Base-by-base conservation (phyloP, 2,113 vertebrate genomes). In the Zosterops japonicus region DNA sequence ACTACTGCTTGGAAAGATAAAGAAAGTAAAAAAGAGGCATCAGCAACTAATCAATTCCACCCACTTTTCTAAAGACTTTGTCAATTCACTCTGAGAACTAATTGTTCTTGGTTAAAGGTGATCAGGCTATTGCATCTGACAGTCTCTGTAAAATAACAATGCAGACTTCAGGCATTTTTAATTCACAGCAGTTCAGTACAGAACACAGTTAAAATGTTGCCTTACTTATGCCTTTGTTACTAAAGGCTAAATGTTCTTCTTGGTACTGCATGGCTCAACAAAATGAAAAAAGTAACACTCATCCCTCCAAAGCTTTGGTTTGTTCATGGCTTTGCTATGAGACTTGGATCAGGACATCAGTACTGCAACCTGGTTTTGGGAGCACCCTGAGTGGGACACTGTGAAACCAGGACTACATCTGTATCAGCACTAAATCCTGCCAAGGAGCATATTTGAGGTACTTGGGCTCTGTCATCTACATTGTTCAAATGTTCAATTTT, bases 1-100 rank as follows among this genome's bases (percentile, higher is more conserved):
- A 53, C 39, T 91, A n/a, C 33, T 75, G 44, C 39, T 91, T 88
- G 23, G 44, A 44, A 93, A 84, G 61, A 77, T 50, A 89, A 76
- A 83, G 61, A 82, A 89, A 92, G 44, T 31, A 65, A 87, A 93
- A 94, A 79, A 56, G 46, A 89, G 28, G 9, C 31, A 75, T 85
- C 53, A 83, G 61, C 41, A 77, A 33, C 61, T 87, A 74, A 95
- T 93, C 74, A 88, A 93, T 90, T 95, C 83, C 71, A 89, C 64
- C 31, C 53, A 88, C 53, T 82, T 79, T 55, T 61, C 68, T 79
- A 82, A 88, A 90, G 75, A 53, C 55, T 77, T 71, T 55, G 68
- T 76, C 94, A 94, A 92, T 68, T 89, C 16, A 0, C 11, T 94
- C 8, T 86, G 46, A 87, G 60, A 79, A 61, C 9, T 79, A 36